Conservation (phyloP, 2,113 vertebrate species). For the Ceyx margarethae region DNA sequence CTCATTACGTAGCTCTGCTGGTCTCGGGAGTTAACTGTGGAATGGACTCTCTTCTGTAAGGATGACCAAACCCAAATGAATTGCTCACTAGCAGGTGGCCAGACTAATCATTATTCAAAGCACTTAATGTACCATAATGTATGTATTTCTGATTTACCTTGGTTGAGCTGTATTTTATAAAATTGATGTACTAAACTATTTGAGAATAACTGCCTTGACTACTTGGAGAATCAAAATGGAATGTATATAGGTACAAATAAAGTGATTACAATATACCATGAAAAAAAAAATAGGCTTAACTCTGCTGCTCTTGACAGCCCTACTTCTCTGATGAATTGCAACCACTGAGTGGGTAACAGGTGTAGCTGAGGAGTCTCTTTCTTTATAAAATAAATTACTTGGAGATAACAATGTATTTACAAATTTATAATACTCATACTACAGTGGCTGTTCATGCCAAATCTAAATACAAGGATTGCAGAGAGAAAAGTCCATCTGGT, state of each 20-base stretch:
- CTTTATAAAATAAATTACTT: not conserved
- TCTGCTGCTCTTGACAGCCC: not conserved
- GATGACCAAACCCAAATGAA: slow-evolving; percentile 19
- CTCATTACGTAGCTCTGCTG: not conserved
- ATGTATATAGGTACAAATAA: slow-evolving; percentile 77
- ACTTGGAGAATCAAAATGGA: slow-evolving; percentile 71
- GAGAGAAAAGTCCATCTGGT: not conserved
- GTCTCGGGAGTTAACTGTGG: not conserved
- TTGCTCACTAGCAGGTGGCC: slow-evolving; percentile 38
- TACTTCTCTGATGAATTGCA: not conserved
- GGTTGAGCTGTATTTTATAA: slow-evolving; percentile 77
- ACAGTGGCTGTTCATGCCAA: not conserved
- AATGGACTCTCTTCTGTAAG: not conserved
- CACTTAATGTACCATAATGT: slow-evolving; percentile 76
- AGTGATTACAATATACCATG: slow-evolving; percentile 46
- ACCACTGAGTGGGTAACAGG: too few relatives aligned
- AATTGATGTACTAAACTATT: slow-evolving; percentile 70
- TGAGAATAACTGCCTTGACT: slow-evolving; percentile 64
- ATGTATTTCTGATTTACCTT: slow-evolving; percentile 74
- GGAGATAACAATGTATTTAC: not conserved
- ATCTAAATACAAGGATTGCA: not conserved
- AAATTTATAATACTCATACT: not conserved
- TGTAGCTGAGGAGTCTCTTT: too few relatives aligned
- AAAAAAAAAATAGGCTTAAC: not conserved
- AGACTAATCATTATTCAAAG: slow-evolving; percentile 54